Base-by-base conservation (phyloP, 2,113 vertebrate species). In the Psilopogon haemacephalus region DNA sequence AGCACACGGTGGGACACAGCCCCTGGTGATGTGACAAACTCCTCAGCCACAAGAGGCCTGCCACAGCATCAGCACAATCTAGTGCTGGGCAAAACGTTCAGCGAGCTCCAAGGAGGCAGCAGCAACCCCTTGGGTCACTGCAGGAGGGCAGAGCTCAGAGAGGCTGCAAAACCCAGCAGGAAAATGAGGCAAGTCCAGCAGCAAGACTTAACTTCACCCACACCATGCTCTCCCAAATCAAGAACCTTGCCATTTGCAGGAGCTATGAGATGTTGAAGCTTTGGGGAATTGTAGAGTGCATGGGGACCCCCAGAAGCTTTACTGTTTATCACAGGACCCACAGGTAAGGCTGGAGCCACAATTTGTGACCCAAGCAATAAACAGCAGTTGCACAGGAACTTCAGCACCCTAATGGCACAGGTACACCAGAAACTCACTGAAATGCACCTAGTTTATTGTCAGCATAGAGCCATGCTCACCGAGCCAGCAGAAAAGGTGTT, bases 371-470 rank as follows among this genome's bases (percentile, higher is more conserved):
- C 35, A 82, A 54, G n/a, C 55, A 55, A 64, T 40, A 33, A 69
- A 37, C 1, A 0, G 3, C n/a, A 55, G 23, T 5, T 15, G 14
- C 59, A 67, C 11, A 12, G 9, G 27, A 73, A 15, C 52, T 28
- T 54, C 52, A 79, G 44, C 56, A 28, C 0, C 1, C 21, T 50
- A 13, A 18, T 1, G 1, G 37, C 21, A 56, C 14, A 77, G 33
- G 32, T 33, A 55, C 30, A 38, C 17, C 32, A 48, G 21, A 64
- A 84, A 69, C 72, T 60, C 44, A 65, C 24, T 30, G 35, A 52
- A 70, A 50, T 8, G 21, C 35, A 65, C n/a, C 2, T 4, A 9
- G 2, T 65, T 81, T 44, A 38, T 6, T 44, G 56, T 16, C n/a
- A 77, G 65, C 42, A 86, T 32, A 48, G 35, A 8, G 27, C 28